phyloP scores from a whole-genome alignment of 2,888 invertebrate species.

The Hirtodrosophila trivittata region DNA sequence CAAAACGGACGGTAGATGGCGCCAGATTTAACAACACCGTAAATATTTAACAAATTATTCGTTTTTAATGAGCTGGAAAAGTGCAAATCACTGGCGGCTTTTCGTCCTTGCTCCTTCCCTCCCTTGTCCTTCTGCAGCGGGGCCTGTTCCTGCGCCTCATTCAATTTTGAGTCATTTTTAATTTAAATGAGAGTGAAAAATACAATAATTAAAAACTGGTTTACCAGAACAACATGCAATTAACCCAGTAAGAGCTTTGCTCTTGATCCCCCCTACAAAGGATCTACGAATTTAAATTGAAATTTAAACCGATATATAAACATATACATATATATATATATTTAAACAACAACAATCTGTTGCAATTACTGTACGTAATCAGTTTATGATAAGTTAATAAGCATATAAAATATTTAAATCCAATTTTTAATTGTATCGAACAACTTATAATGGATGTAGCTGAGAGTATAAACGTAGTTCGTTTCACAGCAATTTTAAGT shows the following conservation, averaged over 20 bases:
- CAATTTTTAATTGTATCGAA: too few relatives aligned
- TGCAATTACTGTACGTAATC: too few relatives aligned
- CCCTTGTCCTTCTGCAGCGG: too few relatives aligned
- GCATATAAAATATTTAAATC: too few relatives aligned
- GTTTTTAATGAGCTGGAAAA: constrained; percentile 79
- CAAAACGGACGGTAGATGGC: constrained; percentile 44
- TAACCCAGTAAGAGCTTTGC: constrained; percentile 34
- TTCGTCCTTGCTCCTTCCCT: constrained; percentile 9
- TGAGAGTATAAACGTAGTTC: too few relatives aligned
- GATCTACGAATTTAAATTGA: constrained; percentile 29
- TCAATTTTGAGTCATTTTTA: constrained; percentile 8
- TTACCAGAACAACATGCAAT: constrained; percentile 44
- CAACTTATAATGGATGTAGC: too few relatives aligned
- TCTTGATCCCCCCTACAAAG: constrained; percentile 22
- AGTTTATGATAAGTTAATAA: too few relatives aligned
- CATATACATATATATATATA: constrained; percentile 3
- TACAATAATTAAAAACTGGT: constrained; percentile 56
- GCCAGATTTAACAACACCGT: constrained; percentile 61
- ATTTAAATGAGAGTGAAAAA: constrained; percentile 38
- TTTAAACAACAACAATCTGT: neutral
- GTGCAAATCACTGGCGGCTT: constrained; percentile 73
- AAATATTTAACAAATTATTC: constrained; percentile 79
- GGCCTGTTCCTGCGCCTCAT: neutral
- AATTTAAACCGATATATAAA: constrained; percentile 7
- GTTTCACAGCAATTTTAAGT: too few relatives aligned